A percentile compares a stretch with the other conserved stretches of the same genome.
These are phyloP conservation scores for Xestia c-nigrum DNA, from an alignment of 2,888 invertebrate species.

Conservation along the genomic window DNA sequence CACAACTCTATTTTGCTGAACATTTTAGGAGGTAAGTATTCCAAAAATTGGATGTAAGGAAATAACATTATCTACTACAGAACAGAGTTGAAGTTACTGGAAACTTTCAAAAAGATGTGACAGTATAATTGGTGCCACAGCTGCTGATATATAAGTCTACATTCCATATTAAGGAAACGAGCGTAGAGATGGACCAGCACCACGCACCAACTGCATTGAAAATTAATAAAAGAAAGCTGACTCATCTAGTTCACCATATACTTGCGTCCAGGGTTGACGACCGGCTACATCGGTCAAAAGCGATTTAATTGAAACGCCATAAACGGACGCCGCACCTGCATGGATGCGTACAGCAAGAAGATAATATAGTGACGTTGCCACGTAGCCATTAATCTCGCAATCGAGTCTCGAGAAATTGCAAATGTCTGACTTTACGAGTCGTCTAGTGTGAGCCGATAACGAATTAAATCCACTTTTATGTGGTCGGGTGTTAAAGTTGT, in stretches of 20 bases:
- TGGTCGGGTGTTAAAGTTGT: slow-evolving; percentile 38
- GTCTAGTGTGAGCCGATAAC: slow-evolving; percentile 48
- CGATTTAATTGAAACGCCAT: slow-evolving; percentile 87
- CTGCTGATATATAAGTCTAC: slow-evolving; percentile 8
- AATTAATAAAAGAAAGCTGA: slow-evolving; percentile 62
- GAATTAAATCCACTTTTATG: slow-evolving; percentile 60
- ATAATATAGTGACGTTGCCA: slow-evolving; percentile 61
- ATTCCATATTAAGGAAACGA: slow-evolving; percentile 44
- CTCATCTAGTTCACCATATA: slow-evolving; percentile 60
- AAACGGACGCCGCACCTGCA: slow-evolving; percentile 82
- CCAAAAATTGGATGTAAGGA: not conserved
- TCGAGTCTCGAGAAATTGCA: slow-evolving; percentile 69
- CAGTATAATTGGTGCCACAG: slow-evolving; percentile 16
- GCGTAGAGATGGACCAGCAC: slow-evolving; percentile 24
- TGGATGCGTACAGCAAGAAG: slow-evolving; percentile 66
- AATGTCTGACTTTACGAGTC: slow-evolving; percentile 59
- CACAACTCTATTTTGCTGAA: too few species aligned
- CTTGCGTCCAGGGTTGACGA: slow-evolving; percentile 62
- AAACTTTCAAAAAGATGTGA: slow-evolving; percentile 6
- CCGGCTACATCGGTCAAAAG: slow-evolving; percentile 81
- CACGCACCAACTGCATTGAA: slow-evolving; percentile 44
- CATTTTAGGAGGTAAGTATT: not conserved
- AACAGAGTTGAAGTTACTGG: not conserved
- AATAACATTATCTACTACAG: not conserved
- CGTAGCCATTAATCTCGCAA: slow-evolving; percentile 69